These are phyloP conservation scores for Eupithecia pulchellata DNA, from an alignment of 2,888 invertebrate species.

Conservation along the genomic window DNA sequence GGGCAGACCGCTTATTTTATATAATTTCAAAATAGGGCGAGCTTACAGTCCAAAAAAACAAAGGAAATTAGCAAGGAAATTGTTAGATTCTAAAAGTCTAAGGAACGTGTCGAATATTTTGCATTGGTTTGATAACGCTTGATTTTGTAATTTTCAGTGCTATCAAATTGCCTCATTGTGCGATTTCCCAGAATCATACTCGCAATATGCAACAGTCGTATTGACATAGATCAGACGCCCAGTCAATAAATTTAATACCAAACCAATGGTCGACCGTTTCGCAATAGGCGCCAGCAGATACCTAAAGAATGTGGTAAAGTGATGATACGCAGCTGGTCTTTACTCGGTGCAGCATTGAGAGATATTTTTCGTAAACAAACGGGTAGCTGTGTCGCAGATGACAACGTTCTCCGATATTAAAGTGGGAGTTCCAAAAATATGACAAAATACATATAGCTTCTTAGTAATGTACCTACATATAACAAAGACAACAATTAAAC, in stretches of 20 bases:
- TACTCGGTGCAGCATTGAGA: background rate
- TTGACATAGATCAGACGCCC: background rate
- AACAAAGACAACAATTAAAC: no score
- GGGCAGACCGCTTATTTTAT: no score
- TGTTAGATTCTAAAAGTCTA: background rate
- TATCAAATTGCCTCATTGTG: background rate
- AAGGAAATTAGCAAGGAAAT: background rate
- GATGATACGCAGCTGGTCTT: slow-evolving; percentile 24
- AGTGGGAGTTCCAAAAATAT: no score
- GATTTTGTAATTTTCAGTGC: background rate
- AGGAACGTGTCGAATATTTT: background rate
- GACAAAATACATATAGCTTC: no score
- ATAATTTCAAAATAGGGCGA: background rate
- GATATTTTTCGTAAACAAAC: background rate
- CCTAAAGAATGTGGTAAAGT: slow-evolving; percentile 18
- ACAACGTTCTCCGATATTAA: no score
- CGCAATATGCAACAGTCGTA: background rate
- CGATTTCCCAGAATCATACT: background rate
- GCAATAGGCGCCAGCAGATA: background rate
- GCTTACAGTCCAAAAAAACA: background rate
- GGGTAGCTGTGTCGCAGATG: no score
- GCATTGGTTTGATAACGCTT: background rate
- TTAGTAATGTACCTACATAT: no score
- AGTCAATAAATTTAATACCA: background rate
- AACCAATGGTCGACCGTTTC: background rate